Evolutionary conservation across 2,888 invertebrate genomes (phyloP), one percentile per base, ranked within the genome.

Genomic region (Acholoe squamosa): DNA sequence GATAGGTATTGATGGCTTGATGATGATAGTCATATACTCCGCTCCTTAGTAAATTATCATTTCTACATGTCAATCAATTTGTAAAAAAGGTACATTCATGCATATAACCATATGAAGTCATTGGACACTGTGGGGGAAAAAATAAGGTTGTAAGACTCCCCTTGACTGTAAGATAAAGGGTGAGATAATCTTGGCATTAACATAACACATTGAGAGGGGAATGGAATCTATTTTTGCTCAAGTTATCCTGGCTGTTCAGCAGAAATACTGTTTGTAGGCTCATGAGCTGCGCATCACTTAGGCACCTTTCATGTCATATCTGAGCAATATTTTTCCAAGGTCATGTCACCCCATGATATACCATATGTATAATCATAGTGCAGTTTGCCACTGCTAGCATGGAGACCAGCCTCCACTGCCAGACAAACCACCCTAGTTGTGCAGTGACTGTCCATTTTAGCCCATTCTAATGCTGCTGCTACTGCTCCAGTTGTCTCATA

Each of bases 321-420:
- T 71, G 71, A 71, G 71, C 71, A 71, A 71, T 71, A 71, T 71
- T 71, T 71, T 71, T 71, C 71, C 71, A 71, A 71, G 71, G 28
- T 71, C 28, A 28, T 71, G 71, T 71, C 71, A 71, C 28, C 25
- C 28, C 71, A 28, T 22, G n/a, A 43, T 43, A 10, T 43, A 61
- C 12, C 22, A 61, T n/a, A n/a, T 61, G 61, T 61, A 61, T 61
- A 19, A 61, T 61, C 19, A n/a, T n/a, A 61, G 7, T 61, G 22
- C 22, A 61, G 19, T 7, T n/a, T n/a, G 7, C n/a, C 3, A 61
- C 61, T n/a, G 61, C 61, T n/a, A 3, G n/a, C 61, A 61, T 0
- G n/a, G 1, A 7, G 12, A 61, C 61, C 19, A n/a, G 22, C 61
- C 61, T 19, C 61, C 61, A n/a, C 19, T 61, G 61, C n/a, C 61